These are phyloP conservation scores for Conus ventricosus DNA, from an alignment of 1,140 invertebrate genomes.

Conservation along the genomic window DNA sequence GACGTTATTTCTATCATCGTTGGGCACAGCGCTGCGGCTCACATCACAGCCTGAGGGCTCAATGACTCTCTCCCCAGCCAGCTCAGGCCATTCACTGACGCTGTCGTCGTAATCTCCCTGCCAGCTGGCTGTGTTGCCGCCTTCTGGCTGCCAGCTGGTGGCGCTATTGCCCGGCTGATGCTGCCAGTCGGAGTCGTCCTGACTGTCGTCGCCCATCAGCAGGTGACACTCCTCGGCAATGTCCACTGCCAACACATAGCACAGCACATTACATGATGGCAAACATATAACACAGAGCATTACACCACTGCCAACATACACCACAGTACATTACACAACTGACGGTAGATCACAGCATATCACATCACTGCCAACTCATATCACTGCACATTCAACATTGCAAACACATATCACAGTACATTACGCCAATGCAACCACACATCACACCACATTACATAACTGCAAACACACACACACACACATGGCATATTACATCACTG, in stretches of 20 bases:
- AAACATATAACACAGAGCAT: no score
- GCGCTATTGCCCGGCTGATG: background rate
- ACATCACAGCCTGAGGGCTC: background rate
- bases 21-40: background rate
- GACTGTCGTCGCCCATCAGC: background rate
- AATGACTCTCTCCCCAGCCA: background rate
- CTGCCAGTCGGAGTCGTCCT: background rate
- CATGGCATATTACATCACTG: no score
- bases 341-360: no score
- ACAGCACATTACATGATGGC: no score
- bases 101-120: background rate
- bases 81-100: background rate
- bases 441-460: no score
- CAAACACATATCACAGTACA: no score
- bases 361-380: no score
- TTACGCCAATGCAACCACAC: no score
- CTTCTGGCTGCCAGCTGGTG: background rate
- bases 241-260: background rate
- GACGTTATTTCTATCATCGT: background rate
- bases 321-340: no score
- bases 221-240: background rate
- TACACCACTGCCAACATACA: no score
- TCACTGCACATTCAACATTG: no score
- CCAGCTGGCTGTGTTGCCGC: background rate
- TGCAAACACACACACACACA: no score